These are phyloP conservation scores for Dendrophyllia cribrosa DNA, from an alignment of 64 coral and sea anemone species.

Conservation along the genomic window DNA sequence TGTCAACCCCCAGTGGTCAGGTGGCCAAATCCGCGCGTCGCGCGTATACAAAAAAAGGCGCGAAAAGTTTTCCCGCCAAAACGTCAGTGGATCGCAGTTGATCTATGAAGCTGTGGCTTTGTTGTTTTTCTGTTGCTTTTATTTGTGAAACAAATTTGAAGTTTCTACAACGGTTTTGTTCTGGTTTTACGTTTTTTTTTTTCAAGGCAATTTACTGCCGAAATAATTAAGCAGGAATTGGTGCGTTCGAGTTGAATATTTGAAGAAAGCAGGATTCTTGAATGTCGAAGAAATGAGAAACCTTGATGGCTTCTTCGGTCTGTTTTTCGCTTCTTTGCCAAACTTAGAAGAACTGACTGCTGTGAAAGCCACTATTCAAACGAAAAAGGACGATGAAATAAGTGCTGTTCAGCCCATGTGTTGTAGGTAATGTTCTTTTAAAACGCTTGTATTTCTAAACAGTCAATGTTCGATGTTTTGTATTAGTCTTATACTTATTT, in stretches of 20 bases:
- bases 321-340: slow-evolving; percentile 81
- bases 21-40: no score
- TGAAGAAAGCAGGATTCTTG: neutral
- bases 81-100: neutral
- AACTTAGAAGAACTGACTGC: slow-evolving; percentile 63
- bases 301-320: slow-evolving; percentile 52
- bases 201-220: neutral
- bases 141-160: no score
- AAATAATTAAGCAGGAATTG: neutral
- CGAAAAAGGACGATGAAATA: slow-evolving; percentile 24
- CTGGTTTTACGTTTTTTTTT: neutral
- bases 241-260: neutral
- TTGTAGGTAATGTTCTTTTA: slow-evolving; percentile 76
- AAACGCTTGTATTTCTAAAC: no score
- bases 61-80: slow-evolving; percentile 63
- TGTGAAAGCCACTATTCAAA: slow-evolving; percentile 55
- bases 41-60: neutral
- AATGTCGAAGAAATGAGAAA: slow-evolving; percentile 47
- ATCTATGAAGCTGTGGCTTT: no score
- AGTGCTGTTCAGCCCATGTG: slow-evolving; percentile 79
- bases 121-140: no score
- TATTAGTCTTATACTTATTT: neutral
- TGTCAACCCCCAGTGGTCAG: no score
- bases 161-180: no score
- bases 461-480: neutral